phyloP scores from a whole-genome alignment of 1,140 invertebrate genomes.

The Eulimnadia texana region DNA sequence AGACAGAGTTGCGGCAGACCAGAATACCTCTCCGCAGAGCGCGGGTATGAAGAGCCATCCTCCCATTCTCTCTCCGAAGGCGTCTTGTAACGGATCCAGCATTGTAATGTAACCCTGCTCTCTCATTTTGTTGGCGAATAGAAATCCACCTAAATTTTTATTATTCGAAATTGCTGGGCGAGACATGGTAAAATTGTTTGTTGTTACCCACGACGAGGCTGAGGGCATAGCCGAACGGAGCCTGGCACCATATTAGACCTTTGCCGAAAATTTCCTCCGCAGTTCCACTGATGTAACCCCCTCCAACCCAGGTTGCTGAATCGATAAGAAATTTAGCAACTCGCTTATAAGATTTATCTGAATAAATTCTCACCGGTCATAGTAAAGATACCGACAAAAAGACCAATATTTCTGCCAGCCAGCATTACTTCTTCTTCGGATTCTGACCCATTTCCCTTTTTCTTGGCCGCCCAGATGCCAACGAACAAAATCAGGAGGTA shows the following conservation, averaged over 20 bases:
- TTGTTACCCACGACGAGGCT: constrained; percentile 75
- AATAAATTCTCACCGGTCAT: constrained; percentile 66
- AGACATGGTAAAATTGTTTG: too few relatives aligned
- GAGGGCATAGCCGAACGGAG: constrained; percentile 90
- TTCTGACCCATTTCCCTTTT: constrained; percentile 68
- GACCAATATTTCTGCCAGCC: constrained; percentile 84
- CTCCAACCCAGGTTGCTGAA: constrained; percentile 93
- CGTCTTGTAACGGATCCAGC: constrained; percentile 93
- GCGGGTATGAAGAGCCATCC: constrained; percentile 91
- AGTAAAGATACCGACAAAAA: constrained; percentile 93
- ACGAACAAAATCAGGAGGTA: constrained; percentile 83
- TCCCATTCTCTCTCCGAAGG: constrained; percentile 92
- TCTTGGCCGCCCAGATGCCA: constrained; percentile 88
- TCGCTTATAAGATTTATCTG: neutral
- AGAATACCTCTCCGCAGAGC: constrained; percentile 91
- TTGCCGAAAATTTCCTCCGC: constrained; percentile 86
- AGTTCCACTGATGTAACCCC: constrained; percentile 96
- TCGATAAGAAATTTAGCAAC: constrained; percentile 9
- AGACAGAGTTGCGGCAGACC: constrained; percentile 91
- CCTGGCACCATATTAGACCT: constrained; percentile 90
- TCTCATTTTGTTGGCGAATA: constrained; percentile 96
- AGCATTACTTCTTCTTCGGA: constrained; percentile 93
- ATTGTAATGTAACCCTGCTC: constrained; percentile 95
- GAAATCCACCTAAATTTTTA: constrained; percentile 70
- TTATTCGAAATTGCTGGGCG: too few relatives aligned